These are phyloP conservation scores for Hafferia zeledoni DNA, from an alignment of 2,797 vertebrate genomes.

Conservation along the genomic window DNA sequence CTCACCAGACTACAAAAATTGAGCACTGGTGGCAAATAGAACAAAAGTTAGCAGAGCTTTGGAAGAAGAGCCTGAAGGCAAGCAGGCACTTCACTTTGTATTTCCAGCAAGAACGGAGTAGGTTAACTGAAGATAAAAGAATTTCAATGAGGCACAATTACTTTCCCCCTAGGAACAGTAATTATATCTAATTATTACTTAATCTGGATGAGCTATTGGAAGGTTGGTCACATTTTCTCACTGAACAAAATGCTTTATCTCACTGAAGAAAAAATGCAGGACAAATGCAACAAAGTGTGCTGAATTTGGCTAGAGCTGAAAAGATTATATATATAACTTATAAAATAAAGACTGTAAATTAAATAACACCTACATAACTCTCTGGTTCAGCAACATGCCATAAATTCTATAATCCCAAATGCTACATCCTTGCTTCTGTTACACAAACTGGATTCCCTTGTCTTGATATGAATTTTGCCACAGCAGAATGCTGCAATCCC, in stretches of 20 bases:
- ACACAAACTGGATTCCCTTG: not conserved
- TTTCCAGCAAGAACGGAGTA: constrained; percentile 30
- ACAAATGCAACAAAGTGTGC: not conserved
- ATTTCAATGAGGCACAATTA: constrained; percentile 47
- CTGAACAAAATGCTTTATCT: constrained; percentile 4
- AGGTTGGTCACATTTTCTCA: constrained; percentile 3
- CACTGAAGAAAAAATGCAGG: not conserved
- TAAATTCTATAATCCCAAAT: not conserved
- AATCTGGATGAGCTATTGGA: constrained; percentile 50
- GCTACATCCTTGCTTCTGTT: not conserved
- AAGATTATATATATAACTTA: not conserved
- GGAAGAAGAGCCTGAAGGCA: constrained; percentile 13
- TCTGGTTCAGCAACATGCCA: not conserved
- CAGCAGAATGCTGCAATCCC: not conserved
- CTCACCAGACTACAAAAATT: not conserved
- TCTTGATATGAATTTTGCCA: not conserved
- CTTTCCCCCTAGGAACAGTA: constrained; percentile 22
- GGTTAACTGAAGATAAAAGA: constrained; percentile 58
- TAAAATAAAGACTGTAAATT: not conserved
- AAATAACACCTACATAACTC: not conserved
- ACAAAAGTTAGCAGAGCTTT: not conserved
- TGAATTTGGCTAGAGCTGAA: not conserved
- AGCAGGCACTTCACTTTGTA: not conserved
- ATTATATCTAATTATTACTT: constrained; percentile 64
- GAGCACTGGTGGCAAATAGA: not conserved